Evolutionary conservation across 2,888 invertebrate genomes (phyloP).

Genomic region (Perizoma affinitatum): DNA sequence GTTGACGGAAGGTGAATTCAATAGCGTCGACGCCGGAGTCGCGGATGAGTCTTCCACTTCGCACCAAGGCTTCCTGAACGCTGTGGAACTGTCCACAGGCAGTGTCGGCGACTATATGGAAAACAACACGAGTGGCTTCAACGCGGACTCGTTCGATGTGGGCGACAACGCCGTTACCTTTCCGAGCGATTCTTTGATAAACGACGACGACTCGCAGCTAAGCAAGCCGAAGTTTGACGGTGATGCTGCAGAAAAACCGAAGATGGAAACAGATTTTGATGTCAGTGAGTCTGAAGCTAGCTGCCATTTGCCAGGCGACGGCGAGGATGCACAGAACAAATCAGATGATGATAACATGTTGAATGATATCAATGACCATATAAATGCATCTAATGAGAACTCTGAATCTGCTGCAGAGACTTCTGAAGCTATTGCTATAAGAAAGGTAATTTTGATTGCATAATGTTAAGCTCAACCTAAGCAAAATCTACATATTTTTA

Average conservation of each 20-base stretch:
- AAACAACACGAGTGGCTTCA: conserved; percentile 68
- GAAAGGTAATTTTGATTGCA: conserved; percentile 9
- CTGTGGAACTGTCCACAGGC: conserved; percentile 75
- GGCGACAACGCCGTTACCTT: conserved; percentile 77
- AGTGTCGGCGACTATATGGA: conserved; percentile 78
- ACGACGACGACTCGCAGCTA: conserved; percentile 69
- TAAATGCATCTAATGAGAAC: conserved; percentile 24
- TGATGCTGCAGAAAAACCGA: conserved; percentile 60
- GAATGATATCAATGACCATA: conserved; percentile 30
- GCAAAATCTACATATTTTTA: too few relatives aligned
- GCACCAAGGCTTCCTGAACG: conserved; percentile 76
- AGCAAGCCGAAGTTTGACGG: conserved; percentile 64
- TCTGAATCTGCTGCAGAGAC: conserved; percentile 17
- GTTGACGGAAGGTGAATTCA: conserved; percentile 75
- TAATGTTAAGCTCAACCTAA: too few relatives aligned
- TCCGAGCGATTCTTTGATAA: conserved; percentile 69
- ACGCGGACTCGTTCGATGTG: conserved; percentile 71
- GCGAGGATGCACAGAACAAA: conserved; percentile 32
- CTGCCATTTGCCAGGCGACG: conserved; percentile 45
- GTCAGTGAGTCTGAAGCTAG: conserved; percentile 50
- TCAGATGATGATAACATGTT: conserved; percentile 41
- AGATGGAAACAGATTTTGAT: conserved; percentile 52
- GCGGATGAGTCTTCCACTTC: conserved; percentile 77
- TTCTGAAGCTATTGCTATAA: conserved; percentile 4
- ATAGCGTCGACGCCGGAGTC: conserved; percentile 70